Evolutionary conservation across 1,140 invertebrate genomes (phyloP).

Genomic region (Grapholita molesta): DNA sequence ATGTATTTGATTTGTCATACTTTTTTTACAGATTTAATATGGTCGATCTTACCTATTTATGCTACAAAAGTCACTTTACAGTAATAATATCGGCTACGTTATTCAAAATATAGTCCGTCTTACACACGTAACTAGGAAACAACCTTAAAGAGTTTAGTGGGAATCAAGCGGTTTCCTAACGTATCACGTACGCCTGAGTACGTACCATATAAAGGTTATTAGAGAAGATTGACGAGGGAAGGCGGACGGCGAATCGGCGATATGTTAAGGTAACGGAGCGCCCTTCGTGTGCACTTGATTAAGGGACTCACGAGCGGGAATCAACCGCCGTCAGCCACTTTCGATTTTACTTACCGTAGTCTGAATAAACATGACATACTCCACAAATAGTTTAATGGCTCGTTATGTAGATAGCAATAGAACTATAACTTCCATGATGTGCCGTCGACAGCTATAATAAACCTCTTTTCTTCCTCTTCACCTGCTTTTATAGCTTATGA

Average conservation of each 20-base stretch:
- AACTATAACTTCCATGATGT: neutral
- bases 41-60: too few species aligned
- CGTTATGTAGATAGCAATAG: neutral
- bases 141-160: neutral
- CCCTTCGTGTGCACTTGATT: conserved; percentile 47
- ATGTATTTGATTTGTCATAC: too few species aligned
- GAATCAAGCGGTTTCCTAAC: neutral
- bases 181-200: neutral
- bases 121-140: neutral
- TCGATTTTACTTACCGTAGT: neutral
- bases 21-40: too few species aligned
- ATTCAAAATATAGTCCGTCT: neutral
- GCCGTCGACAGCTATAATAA: neutral
- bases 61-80: too few species aligned
- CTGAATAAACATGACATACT: neutral
- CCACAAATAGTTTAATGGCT: neutral
- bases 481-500: conserved; percentile 9
- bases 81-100: too few species aligned
- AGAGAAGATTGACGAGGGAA: conserved; percentile 2
- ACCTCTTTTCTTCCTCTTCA: neutral
- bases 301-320: conserved; percentile 21
- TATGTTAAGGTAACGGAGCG: conserved; percentile 50
- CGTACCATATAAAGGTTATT: conserved; percentile 1
- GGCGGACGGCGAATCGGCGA: conserved; percentile 26
- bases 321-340: neutral